Percentiles rank a stretch among this genome's conserved stretches.
phyloP scores from a whole-genome alignment of 2,113 vertebrate genomes.

The Sinocyclocheilus anshuiensis region DNA sequence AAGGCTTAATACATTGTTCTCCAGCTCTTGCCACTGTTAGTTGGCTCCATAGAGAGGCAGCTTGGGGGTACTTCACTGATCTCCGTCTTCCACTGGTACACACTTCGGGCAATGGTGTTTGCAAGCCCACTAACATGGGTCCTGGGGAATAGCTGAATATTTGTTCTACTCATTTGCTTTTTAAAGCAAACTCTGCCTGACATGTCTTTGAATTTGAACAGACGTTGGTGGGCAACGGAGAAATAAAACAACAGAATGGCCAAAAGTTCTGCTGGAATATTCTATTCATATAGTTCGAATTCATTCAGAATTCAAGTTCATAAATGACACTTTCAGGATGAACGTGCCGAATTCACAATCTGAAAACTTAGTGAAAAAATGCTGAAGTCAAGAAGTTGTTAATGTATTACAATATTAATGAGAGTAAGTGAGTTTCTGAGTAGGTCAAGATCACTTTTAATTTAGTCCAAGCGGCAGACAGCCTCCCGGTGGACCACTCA shows the following conservation, averaged over 20 bases:
- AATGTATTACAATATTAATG: background rate
- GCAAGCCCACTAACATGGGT: conserved; percentile 73
- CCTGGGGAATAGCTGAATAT: conserved; percentile 67
- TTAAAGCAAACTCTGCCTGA: conserved; percentile 68
- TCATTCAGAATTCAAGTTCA: conserved; percentile 58
- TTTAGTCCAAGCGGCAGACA: background rate
- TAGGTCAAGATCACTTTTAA: background rate
- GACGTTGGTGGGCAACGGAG: conserved; percentile 62
- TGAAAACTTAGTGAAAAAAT: background rate
- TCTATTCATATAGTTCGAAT: conserved; percentile 57
- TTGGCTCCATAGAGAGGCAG: conserved; percentile 62
- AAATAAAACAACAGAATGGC: conserved; percentile 60
- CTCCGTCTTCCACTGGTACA: conserved; percentile 73
- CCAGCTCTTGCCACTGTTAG: conserved; percentile 53
- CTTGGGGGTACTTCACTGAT: conserved; percentile 74
- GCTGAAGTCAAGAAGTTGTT: background rate
- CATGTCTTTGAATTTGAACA: conserved; percentile 73
- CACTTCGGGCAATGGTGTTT: conserved; percentile 74
- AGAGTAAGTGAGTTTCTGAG: background rate
- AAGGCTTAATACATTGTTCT: conserved; percentile 70
- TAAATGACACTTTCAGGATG: conserved; percentile 57
- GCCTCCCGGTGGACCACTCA: background rate
- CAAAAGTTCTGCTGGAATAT: conserved; percentile 60
- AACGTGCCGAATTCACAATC: background rate
- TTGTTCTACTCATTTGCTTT: conserved; percentile 71